phyloP scores from a whole-genome alignment of 2,797 vertebrate genomes.

The Hydrophis major region DNA sequence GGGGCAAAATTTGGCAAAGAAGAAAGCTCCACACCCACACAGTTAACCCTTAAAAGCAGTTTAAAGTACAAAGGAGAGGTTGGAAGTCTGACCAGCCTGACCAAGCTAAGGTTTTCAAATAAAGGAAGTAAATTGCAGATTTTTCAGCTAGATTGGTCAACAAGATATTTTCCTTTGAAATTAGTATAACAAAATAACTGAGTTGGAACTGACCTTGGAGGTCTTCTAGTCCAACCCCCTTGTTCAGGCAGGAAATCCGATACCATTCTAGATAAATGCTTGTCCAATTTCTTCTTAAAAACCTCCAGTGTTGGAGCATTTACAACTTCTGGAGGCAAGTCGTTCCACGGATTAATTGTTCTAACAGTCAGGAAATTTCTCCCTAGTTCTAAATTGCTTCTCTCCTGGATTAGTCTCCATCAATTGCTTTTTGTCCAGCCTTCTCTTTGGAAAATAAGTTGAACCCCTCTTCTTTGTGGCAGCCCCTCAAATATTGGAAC shows the following conservation, averaged over 20 bases:
- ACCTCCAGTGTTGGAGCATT: fast-evolving
- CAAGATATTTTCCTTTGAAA: no score
- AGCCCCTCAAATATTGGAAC: neutral
- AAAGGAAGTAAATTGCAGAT: neutral
- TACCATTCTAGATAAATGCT: neutral
- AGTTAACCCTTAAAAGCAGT: neutral
- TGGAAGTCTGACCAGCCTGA: neutral
- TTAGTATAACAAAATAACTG: neutral
- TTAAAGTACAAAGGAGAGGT: neutral
- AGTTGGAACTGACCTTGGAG: neutral
- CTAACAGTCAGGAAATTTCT: neutral
- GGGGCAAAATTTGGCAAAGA: neutral
- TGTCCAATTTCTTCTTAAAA: neutral
- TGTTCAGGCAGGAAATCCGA: neutral
- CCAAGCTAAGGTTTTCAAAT: neutral
- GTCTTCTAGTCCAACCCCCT: neutral
- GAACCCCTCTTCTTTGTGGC: neutral
- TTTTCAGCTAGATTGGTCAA: neutral
- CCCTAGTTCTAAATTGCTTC: neutral
- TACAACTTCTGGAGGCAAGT: neutral
- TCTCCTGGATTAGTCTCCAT: neutral
- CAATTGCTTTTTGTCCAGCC: neutral
- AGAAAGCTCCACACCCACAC: neutral
- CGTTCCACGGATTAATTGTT: neutral
- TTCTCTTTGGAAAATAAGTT: neutral